Evolutionary conservation across 2,113 vertebrate species (phyloP), one percentile per base, ranked within the genome.

Genomic region (Vulpes ferrilata): DNA sequence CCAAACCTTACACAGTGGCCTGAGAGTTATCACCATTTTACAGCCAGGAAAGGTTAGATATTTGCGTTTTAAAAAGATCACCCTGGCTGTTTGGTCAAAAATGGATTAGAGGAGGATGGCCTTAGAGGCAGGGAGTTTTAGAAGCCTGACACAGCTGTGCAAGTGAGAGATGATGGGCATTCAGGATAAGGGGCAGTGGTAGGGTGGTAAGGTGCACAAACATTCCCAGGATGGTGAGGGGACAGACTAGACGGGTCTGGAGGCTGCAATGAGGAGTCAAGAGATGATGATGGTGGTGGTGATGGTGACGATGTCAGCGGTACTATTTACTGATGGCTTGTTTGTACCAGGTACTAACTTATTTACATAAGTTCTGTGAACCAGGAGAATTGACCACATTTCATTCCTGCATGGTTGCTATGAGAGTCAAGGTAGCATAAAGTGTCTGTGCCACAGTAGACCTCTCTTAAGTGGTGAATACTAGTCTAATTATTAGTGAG

Each of bases 31-130:
- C 64, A 82, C 53, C 88, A 30, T 53, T 84, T 90, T 74, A 20
- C 7, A 95, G 69, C 7, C 60, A 87, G 43, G 23, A 20, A 20
- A 86, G 20, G 5, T 85, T 82, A 87, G 76, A 48, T 85, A 53
- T 89, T 87, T 92, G 7, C 74, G n/a, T 91, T 85, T 79, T 73
- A 3, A 57, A 84, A 96, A 69, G 60, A 38, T 90, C 13, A 13
- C 11, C 9, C 57, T 80, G 71, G 38, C 30, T 95, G 2, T 79
- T 65, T 88, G 48, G 10, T 59, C 92, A 53, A 76, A 93, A 80
- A 76, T 30, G 53, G n/a, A 53, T 62, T 88, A 30, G 65, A 60
- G 12, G 57, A 81, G 48, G 48, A 82, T 62, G 59, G 53, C 30
- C 10, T 16, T 91, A 22, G 17, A 25, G 69, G 48, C n/a, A 59